Evolutionary conservation across 2,888 invertebrate species (phyloP).

Genomic region (Conomelus anceps): DNA sequence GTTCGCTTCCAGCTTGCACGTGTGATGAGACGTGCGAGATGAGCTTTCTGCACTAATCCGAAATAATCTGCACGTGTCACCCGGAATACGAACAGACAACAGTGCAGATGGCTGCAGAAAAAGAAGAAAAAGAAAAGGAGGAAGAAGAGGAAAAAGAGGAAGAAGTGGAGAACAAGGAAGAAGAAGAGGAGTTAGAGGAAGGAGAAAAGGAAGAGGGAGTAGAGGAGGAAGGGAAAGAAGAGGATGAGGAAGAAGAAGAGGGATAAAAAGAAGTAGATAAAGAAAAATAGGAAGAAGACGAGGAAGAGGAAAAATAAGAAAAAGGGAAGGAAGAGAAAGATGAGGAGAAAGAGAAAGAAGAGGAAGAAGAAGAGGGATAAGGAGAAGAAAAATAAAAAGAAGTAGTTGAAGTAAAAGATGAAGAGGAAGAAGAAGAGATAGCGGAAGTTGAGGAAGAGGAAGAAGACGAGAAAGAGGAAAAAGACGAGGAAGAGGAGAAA

Average conservation of each 20-base stretch:
- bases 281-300: background rate
- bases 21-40: no score
- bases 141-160: background rate
- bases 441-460: background rate
- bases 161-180: background rate
- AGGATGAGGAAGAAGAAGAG: background rate
- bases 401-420: no score
- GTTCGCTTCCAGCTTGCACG: no score
- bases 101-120: background rate
- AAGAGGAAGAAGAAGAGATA: background rate
- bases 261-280: background rate
- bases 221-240: background rate
- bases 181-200: background rate
- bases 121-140: background rate
- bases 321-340: background rate
- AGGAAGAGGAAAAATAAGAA: background rate
- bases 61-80: no score
- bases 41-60: no score
- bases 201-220: background rate
- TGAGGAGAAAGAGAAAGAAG: no score
- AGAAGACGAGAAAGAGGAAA: background rate
- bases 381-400: background rate
- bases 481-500: background rate
- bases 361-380: background rate
- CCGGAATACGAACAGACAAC: background rate